Base-by-base conservation (phyloP, 2,113 vertebrate genomes). In the Polyodon spathula region DNA sequence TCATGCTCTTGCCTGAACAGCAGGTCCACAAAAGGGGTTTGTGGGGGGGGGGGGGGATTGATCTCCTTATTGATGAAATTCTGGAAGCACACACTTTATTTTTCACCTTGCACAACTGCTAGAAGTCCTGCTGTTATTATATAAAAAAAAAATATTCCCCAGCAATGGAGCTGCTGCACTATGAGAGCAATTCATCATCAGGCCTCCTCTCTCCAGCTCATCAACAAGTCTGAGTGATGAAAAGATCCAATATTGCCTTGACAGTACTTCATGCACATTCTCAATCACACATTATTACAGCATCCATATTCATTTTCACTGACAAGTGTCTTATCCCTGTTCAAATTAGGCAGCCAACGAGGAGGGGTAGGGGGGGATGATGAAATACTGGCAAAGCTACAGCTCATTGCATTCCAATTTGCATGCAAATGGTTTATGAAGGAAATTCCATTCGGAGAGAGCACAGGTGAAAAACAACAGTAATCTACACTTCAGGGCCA, bases 351-450 rank as follows among this genome's bases (percentile, higher is more conserved):
- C 86, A 86, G 87, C 85, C 88, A 88, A 89, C 81, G 83, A 88
- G 27, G 27, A 27, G 3, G 27, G 27, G 27, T 27, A 88, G 86
- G 85, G 81, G 84, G 86, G 92, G 88, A 92, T 94, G 93, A 95
- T 93, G 92, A 96, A 97, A 94, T 93, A 93, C 89, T 85, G 89
- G 92, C 85, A 84, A 86, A 92, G 90, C 91, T 90, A 96, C 94
- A 97, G 94, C 93, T 96, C 95, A 97, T 94, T 96, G 93, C 92
- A 91, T 97, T 97, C 93, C 93, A 97, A 98, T 98, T 98, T 98
- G 93, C 92, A 98, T 98, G 95, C 93, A 97, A 98, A 98, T 98
- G 93, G 88, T 88, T 92, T 88, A 88, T 89, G 86, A 89, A 87
- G 89, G 84, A 89, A 92, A 90, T 91, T 94, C 86, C 86, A 89